Evolutionary conservation across 2,888 invertebrate genomes (phyloP), one percentile per base, ranked within the genome.

Genomic region (Melieria picta): DNA sequence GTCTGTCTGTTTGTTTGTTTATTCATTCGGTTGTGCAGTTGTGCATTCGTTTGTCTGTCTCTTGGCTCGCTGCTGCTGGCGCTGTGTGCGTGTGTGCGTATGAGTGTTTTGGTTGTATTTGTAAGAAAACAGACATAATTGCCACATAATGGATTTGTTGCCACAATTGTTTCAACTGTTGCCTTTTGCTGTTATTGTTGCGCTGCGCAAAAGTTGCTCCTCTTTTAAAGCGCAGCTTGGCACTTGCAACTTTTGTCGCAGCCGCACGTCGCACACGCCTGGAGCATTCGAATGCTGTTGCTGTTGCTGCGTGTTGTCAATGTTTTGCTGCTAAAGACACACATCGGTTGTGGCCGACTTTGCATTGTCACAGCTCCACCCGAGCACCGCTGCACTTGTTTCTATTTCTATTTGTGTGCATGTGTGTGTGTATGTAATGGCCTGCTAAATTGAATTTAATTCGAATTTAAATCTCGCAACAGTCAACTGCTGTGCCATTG

Each of bases 371-470:
- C 11, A n/a, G 52, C 11, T 64, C 4, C 11, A 42, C 30, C n/a
- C 16, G 16, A 4, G 64, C 13, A 16, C 30, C 13, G 7, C 9
- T 62, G n/a, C 3, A 45, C 45, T n/a, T 52, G 16, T 62, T 50
- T 65, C 45, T 58, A 11, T 58, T 55, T 9, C 30, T 67, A 42
- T 56, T 16, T 50, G 7, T 63, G n/a, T 64, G 7, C n/a, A n/a
- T 61, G 16, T n/a, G 4, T 57, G 30, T 69, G 58, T 71, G 46
- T 58, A 47, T 68, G 48, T 69, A 75, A 74, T 72, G 65, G 68
- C 72, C 72, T 75, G 72, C 63, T 72, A 78, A 81, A 83, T 82
- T 82, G 83, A 81, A 84, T 83, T 84, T 84, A 83, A 84, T 83
- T 84, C 79, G 79, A 80, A 82, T 83, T 82, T 83, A 83, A 84